Evolutionary conservation across 2,113 vertebrate species (phyloP).

Genomic region (Ammodytes marinus): DNA sequence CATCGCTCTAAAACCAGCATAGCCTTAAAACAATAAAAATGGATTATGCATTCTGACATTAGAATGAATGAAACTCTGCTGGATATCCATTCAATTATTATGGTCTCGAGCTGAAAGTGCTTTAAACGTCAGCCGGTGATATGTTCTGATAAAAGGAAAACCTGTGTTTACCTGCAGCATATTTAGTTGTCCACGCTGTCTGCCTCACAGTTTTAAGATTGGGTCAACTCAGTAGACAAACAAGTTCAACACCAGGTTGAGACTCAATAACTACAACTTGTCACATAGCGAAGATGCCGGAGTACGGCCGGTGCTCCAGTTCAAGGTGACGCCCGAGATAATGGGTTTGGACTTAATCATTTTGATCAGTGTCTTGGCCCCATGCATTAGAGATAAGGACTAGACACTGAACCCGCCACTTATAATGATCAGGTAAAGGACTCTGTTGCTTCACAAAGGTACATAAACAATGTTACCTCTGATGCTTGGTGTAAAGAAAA

Average conservation of each 20-base stretch:
- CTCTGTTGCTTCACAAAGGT: neutral
- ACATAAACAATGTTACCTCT: neutral
- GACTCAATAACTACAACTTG: neutral
- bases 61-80: neutral
- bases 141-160: neutral
- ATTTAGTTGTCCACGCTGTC: neutral
- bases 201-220: neutral
- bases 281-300: neutral
- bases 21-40: neutral
- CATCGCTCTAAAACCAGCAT: neutral
- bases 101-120: neutral
- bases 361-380: constrained; percentile 7
- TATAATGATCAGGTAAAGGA: constrained; percentile 19
- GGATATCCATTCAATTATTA: neutral
- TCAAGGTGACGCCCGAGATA: neutral
- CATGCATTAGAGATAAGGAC: constrained; percentile 4
- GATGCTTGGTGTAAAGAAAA: constrained; percentile 2
- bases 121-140: neutral
- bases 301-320: neutral
- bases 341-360: constrained; percentile 14
- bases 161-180: neutral
- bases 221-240: neutral
- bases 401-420: constrained; percentile 5
- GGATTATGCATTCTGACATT: neutral
- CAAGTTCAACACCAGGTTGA: neutral